Evolutionary conservation across 2,888 invertebrate species (phyloP).

Genomic region (Eupithecia subfuscata): DNA sequence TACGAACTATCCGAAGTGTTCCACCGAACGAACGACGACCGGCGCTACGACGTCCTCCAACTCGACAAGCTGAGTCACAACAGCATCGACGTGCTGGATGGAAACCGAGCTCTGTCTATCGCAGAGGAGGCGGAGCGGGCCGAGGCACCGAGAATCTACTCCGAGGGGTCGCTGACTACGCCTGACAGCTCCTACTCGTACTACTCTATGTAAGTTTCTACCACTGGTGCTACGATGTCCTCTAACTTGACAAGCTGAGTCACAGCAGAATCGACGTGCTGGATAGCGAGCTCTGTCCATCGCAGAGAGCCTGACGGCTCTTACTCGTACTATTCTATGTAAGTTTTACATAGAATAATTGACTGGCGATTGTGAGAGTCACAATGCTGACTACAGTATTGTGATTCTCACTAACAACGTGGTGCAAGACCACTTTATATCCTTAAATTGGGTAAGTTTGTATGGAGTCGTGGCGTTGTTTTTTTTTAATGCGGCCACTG

Average conservation of each 20-base stretch:
- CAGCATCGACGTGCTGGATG: constrained; percentile 85
- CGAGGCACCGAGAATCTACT: constrained; percentile 84
- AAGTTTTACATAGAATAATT: constrained; percentile 47
- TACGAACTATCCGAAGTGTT: constrained; percentile 95
- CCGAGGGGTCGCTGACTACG: constrained; percentile 77
- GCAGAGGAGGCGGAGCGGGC: constrained; percentile 92
- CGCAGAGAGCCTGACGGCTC: constrained; percentile 85
- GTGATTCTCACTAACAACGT: too few relatives aligned
- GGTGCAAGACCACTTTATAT: too few relatives aligned
- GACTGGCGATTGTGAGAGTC: too few relatives aligned
- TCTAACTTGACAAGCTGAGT: constrained; percentile 53
- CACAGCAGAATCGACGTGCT: constrained; percentile 85
- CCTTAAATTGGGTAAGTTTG: too few relatives aligned
- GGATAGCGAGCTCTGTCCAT: constrained; percentile 88
- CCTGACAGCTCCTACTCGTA: constrained; percentile 76
- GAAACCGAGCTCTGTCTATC: constrained; percentile 89
- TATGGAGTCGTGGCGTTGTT: too few relatives aligned
- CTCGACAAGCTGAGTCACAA: constrained; percentile 84
- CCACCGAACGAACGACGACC: constrained; percentile 91
- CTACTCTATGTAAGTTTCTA: constrained; percentile 73
- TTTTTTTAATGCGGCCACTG: too few relatives aligned
- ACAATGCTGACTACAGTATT: too few relatives aligned
- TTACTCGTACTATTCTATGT: constrained; percentile 79
- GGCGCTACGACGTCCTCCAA: constrained; percentile 88
- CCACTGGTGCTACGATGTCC: constrained; percentile 86